A percentile compares a stretch with the other conserved stretches of the same genome.
Evolutionary conservation across 2,113 vertebrate species (phyloP).

Genomic region (Actinemys pallida): DNA sequence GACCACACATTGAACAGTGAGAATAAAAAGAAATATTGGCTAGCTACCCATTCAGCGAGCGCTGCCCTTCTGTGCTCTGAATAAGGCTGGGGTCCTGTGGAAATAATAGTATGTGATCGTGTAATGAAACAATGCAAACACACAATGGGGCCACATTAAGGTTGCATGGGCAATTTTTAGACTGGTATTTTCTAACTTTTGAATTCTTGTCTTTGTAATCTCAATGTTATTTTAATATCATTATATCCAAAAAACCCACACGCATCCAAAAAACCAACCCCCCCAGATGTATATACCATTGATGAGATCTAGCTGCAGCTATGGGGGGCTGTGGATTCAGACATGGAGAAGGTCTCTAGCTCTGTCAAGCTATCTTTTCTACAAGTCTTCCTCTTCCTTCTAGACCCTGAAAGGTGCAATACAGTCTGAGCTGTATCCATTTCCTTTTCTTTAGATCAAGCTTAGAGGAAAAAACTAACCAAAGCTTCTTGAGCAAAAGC

Average conservation of each 20-base stretch:
- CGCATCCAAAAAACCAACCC: background rate
- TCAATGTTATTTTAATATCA: background rate
- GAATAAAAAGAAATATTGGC: background rate
- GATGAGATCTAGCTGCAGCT: background rate
- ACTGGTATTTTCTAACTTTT: background rate
- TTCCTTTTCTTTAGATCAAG: slow-evolving; percentile 46
- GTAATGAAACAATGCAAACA: background rate
- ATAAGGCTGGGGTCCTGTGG: background rate
- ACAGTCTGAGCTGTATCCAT: background rate
- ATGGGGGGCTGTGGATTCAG: background rate
- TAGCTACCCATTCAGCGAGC: background rate
- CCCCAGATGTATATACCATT: background rate
- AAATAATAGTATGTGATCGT: background rate
- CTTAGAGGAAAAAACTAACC: background rate
- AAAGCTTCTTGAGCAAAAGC: background rate
- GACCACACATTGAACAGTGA: background rate
- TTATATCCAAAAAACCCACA: background rate
- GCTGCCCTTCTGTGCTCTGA: background rate
- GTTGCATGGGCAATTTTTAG: background rate
- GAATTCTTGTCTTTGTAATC: background rate
- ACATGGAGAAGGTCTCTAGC: background rate
- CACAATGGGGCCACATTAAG: background rate
- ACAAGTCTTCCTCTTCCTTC: background rate
- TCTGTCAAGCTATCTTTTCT: background rate
- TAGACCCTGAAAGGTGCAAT: background rate